phyloP scores from a whole-genome alignment of 2,888 invertebrate species.

The Acanthosepion lycidas region DNA sequence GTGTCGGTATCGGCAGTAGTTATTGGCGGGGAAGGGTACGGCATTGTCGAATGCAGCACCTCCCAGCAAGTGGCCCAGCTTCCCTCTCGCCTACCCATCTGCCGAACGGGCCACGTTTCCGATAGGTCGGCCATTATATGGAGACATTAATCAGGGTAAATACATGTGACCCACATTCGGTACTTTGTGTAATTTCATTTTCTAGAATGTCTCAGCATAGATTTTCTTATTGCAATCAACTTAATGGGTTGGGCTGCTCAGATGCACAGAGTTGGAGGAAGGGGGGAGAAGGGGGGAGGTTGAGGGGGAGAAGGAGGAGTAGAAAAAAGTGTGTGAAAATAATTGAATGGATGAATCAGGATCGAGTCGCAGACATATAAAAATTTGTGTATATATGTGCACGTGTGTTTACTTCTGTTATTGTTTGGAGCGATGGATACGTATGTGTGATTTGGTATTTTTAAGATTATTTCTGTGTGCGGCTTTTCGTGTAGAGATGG shows the following conservation, averaged over 20 bases:
- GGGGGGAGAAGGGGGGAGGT: neutral
- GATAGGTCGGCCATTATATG: neutral
- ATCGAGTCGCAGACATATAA: too few species aligned
- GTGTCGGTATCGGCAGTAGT: neutral
- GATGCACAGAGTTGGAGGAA: neutral
- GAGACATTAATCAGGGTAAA: conserved; percentile 22
- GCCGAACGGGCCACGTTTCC: conserved; percentile 33
- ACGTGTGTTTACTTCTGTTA: too few species aligned
- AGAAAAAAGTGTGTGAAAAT: neutral
- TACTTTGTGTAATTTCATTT: conserved; percentile 33
- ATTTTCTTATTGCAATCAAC: conserved; percentile 33
- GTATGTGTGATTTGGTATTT: too few species aligned
- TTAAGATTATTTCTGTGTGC: too few species aligned
- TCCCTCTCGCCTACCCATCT: neutral
- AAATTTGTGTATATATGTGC: too few species aligned
- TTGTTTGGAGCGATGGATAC: too few species aligned
- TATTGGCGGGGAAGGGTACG: neutral
- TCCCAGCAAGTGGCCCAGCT: neutral
- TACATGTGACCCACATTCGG: conserved; percentile 33
- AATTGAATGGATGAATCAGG: too few species aligned
- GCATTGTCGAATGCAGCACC: neutral
- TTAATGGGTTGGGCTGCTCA: neutral
- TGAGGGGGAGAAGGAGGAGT: neutral
- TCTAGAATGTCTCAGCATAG: conserved; percentile 8
- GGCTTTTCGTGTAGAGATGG: too few species aligned